Conservation (phyloP, 2,797 vertebrate genomes). For the Diglossa cyanea region DNA sequence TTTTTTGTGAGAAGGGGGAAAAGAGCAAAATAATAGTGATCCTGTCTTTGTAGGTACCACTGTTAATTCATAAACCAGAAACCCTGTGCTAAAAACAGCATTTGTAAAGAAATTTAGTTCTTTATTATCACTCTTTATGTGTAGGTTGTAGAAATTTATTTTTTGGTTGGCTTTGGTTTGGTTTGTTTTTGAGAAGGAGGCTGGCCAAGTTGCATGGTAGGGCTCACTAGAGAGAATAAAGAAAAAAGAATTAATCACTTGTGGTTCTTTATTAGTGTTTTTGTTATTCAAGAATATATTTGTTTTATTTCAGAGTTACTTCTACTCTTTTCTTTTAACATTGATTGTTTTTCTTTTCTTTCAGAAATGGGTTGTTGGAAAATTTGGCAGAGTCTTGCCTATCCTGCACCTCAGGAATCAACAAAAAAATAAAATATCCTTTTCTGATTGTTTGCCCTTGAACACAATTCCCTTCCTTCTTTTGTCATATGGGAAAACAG, state of each 20-base stretch:
- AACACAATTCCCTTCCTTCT: not conserved
- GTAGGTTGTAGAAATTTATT: not conserved
- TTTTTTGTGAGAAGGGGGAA: not conserved
- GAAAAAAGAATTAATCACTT: not conserved
- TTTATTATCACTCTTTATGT: not conserved
- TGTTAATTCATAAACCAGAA: not conserved
- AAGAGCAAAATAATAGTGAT: not conserved
- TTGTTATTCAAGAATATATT: not conserved
- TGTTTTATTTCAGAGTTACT: not conserved
- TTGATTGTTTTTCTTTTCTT: not conserved
- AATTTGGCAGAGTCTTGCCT: not conserved
- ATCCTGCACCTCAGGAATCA: not conserved
- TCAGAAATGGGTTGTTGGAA: not conserved
- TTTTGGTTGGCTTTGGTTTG: not conserved
- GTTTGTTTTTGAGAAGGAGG: not conserved
- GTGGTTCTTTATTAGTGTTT: not conserved
- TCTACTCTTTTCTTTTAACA: not conserved
- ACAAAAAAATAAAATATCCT: constrained; percentile 9
- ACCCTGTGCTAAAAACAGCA: not conserved
- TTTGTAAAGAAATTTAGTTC: not conserved
- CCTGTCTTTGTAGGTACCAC: not conserved
- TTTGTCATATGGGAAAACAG: not conserved
- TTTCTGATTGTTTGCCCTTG: not conserved
- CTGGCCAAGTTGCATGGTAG: not conserved
- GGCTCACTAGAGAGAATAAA: not conserved